Base-by-base conservation (phyloP, 2,888 invertebrate species). In the Fabriciana adippe region DNA sequence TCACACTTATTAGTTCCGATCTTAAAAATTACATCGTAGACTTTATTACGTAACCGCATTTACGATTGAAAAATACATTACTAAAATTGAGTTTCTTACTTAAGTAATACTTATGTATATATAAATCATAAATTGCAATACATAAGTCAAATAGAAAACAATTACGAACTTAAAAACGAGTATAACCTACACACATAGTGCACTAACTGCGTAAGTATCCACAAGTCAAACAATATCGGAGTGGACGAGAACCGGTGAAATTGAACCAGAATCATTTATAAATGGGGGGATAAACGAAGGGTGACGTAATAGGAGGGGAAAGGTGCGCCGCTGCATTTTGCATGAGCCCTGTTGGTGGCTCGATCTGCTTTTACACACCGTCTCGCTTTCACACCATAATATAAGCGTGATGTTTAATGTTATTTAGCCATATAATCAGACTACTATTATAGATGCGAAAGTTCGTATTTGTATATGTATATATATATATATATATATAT, bases 241-340 rank as follows among this genome's bases (percentile, higher is more conserved):
- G 73, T 68, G 79, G 79, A 81, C 77, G 81, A 76, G 80, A 77
- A 80, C 76, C 79, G 81, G 81, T 76, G 86, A 88, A 88, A 90
- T 90, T 88, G 89, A 87, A 84, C 82, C 81, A 74, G 89, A 89
- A 90, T 90, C 90, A 90, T 90, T 91, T 90, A 90, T 90, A 88
- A 88, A 87, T 81, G 81, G 84, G 83, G 83, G 80, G 78, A 77
- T 71, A 72, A 74, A 69, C 73, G 75, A 75, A 76, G 82, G 78
- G 55, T 80, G 68, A 66, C 65, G 76, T 72, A 71, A 78, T 71
- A 74, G 78, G 82, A 82, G 74, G 81, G 81, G 82, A 82, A 81
- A 81, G 84, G 84, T 80, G 80, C 74, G 79, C 71, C 75, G 72
- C 79, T 91, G 89, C 88, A 91, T 91, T 89, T 90, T 91, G 86